Percentiles rank a stretch among this genome's conserved stretches.
Conservation (phyloP, 2,797 vertebrate genomes). For the Cossypha caffra region DNA sequence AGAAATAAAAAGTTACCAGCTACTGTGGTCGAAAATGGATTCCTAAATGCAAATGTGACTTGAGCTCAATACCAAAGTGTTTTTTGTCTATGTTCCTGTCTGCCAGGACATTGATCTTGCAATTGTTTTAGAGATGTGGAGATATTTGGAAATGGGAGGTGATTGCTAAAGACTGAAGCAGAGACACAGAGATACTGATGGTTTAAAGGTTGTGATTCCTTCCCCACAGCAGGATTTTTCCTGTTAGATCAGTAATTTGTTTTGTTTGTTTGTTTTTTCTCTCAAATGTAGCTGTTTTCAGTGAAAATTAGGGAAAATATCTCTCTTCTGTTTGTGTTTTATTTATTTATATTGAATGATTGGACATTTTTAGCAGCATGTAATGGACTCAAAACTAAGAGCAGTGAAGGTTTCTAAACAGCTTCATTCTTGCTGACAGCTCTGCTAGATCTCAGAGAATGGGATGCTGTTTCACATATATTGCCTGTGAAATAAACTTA, state of each 20-base stretch:
- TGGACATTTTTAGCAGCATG: not conserved
- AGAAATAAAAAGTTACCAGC: not conserved
- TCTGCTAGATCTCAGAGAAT: not conserved
- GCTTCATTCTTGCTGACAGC: not conserved
- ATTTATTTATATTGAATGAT: not conserved
- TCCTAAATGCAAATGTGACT: not conserved
- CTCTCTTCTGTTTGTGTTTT: not conserved
- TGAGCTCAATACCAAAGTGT: fast-evolving
- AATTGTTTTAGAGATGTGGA: not conserved
- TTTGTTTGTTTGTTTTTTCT: not conserved
- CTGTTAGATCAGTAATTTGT: not conserved
- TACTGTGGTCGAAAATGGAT: fast-evolving
- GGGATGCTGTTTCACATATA: not conserved
- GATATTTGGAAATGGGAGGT: not conserved
- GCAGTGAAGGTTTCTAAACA: not conserved
- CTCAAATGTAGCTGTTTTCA: not conserved
- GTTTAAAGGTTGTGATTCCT: not conserved
- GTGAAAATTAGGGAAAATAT: not conserved
- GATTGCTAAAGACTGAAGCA: not conserved
- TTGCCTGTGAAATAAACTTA: not conserved
- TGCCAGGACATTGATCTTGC: not conserved
- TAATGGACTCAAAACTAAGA: not conserved
- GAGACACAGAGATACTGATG: not conserved
- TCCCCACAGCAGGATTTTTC: not conserved
- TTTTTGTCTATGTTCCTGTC: not conserved